Conservation (phyloP, 2,797 vertebrate species). For the Coreius guichenoti region DNA sequence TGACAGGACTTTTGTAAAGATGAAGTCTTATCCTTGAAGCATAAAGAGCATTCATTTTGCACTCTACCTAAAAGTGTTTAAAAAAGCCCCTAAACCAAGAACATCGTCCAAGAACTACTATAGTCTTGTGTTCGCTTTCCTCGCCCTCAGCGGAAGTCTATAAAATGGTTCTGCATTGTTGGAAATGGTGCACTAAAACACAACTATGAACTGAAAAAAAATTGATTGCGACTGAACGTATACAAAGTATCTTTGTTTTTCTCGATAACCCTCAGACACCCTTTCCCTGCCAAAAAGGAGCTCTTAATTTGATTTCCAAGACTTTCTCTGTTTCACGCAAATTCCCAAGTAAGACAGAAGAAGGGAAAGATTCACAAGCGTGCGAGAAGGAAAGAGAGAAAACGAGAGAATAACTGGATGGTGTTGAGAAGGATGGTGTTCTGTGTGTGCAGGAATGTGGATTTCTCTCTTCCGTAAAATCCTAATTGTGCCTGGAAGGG, state of each 20-base stretch:
- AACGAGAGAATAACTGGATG: conserved; percentile 74
- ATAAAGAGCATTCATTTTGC: background rate
- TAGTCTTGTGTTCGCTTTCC: background rate
- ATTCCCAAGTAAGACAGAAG: conserved; percentile 71
- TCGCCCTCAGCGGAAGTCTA: background rate
- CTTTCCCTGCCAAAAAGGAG: conserved; percentile 76
- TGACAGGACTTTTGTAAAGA: background rate
- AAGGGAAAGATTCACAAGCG: conserved; percentile 70
- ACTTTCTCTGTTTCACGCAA: conserved; percentile 69
- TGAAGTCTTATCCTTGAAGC: background rate
- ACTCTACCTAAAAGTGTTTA: background rate
- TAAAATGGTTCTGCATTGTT: conserved; percentile 32
- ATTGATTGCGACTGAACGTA: conserved; percentile 79
- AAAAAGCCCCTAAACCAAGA: background rate
- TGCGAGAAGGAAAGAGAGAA: conserved; percentile 48
- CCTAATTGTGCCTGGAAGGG: conserved; percentile 89
- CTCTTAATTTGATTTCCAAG: conserved; percentile 76
- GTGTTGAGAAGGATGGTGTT: conserved; percentile 78
- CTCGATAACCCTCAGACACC: conserved; percentile 66
- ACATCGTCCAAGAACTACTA: background rate
- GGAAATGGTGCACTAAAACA: conserved; percentile 70
- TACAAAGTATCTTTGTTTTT: conserved; percentile 68
- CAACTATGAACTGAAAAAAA: conserved; percentile 72
- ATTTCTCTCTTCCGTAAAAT: conserved; percentile 86
- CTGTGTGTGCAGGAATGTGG: conserved; percentile 86